Base-by-base conservation (phyloP, 2,797 vertebrate species). In the Sebastes oblongus region DNA sequence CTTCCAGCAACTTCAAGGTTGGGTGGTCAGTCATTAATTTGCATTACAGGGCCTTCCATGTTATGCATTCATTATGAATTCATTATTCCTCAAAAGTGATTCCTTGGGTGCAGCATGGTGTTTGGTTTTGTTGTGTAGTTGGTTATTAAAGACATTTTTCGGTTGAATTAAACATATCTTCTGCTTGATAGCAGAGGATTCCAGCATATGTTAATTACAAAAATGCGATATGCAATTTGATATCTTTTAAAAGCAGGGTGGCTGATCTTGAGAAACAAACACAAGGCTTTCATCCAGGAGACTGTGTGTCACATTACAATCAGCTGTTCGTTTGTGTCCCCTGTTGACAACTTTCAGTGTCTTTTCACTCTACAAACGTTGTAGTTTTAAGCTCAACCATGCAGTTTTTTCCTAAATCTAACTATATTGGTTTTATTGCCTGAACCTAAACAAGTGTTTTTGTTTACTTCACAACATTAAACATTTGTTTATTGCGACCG, bases 1-100 rank as follows among this genome's bases (percentile, higher is more conserved):
- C 81, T 88, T 89, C 81, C 72, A 82, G 83, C 50, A 81, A 86
- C 91, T 89, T 91, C 87, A 91, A 84, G 88, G 86, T 91, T 93
- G 87, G 84, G 24, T 86, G 80, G 76, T 82, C 61, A 78, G 69
- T 87, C 90, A 90, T 91, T 90, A 85, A 90, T 92, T 89, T 86
- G 32, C 56, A 82, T 88, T 92, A 90, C 67, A 78, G 12, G 27
- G 76, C 39, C 70, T 76, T 80, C 79, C 71, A 84, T 85, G 77
- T 77, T 68, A 78, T 86, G 72, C 58, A 93, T 93, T 82, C 84
- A 87, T 90, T 88, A 86, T 83, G 34, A 87, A 83, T 81, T 86
- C 7, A 86, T 88, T 87, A 75, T 78, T 82, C 30, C 56, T 32
- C 22, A 36, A 55, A 34, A 66, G 39, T 46, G 24, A 64, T 78